Percentiles rank a stretch among this genome's conserved stretches.
These are phyloP conservation scores for Drosophila truncata DNA, from an alignment of 1,140 invertebrate species.

Conservation along the genomic window DNA sequence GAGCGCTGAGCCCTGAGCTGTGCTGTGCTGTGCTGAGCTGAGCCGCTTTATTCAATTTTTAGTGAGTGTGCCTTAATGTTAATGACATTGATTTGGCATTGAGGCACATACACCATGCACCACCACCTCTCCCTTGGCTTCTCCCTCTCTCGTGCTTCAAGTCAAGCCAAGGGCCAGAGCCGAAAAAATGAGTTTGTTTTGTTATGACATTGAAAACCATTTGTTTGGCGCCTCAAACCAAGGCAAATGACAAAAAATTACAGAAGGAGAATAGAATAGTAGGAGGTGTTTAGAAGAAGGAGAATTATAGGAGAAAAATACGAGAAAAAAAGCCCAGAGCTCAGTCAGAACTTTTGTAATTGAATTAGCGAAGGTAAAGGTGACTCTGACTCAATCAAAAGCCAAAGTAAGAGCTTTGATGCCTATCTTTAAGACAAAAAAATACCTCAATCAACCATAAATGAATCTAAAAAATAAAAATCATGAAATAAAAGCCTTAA, in stretches of 20 bases:
- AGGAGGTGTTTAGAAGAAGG: background rate
- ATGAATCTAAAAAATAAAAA: background rate
- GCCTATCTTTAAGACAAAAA: too few species aligned
- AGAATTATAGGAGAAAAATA: background rate
- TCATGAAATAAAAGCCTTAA: background rate
- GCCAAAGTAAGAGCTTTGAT: background rate
- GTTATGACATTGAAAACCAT: constrained; percentile 67
- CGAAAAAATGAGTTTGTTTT: constrained; percentile 45
- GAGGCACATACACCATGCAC: constrained; percentile 45
- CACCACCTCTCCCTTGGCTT: background rate
- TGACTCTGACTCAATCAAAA: constrained; percentile 30
- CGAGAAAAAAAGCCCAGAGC: background rate
- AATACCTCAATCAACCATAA: too few species aligned
- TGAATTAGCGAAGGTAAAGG: constrained; percentile 26
- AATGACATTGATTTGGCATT: constrained; percentile 84
- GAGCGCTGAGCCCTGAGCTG: constrained; percentile 8
- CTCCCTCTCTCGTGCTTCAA: constrained; percentile 16
- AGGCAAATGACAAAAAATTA: constrained; percentile 42
- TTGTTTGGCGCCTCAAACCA: constrained; percentile 53
- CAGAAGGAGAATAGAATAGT: background rate
- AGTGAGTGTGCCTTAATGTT: constrained; percentile 81
- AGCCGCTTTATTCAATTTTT: constrained; percentile 78
- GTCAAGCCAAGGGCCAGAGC: constrained; percentile 55
- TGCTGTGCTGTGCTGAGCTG: background rate
- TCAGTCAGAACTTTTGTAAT: constrained; percentile 26